These are phyloP conservation scores for Cercocebus atys DNA, from an alignment of 2,113 vertebrate genomes.

Conservation along the genomic window DNA sequence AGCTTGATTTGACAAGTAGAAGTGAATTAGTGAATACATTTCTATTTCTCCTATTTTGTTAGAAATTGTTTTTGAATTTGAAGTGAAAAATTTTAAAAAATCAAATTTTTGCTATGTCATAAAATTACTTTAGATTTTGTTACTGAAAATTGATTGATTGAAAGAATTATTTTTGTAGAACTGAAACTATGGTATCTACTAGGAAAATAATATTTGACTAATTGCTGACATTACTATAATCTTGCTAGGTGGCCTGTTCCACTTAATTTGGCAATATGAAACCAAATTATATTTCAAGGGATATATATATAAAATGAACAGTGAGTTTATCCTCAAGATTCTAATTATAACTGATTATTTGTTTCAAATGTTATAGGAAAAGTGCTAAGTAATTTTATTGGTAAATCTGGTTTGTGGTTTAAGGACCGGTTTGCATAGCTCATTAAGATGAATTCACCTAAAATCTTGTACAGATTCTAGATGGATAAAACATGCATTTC, in stretches of 20 bases:
- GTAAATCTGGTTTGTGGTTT: conserved; percentile 69
- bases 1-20: neutral
- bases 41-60: neutral
- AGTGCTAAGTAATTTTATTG: conserved; percentile 69
- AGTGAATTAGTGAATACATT: neutral
- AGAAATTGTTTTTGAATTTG: neutral
- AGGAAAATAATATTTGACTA: conserved; percentile 40
- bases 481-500: conserved; percentile 27
- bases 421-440: neutral
- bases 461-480: conserved; percentile 27
- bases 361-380: conserved; percentile 53
- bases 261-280: conserved; percentile 57
- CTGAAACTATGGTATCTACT: neutral
- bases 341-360: conserved; percentile 64
- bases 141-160: neutral
- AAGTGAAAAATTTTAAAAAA: conserved; percentile 20
- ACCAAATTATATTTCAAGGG: conserved; percentile 51
- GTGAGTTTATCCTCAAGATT: conserved; percentile 63
- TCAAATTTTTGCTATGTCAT: neutral
- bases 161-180: conserved; percentile 7
- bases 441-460: conserved; percentile 50
- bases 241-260: conserved; percentile 63
- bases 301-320: conserved; percentile 59
- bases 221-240: conserved; percentile 47
- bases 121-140: conserved; percentile 21